Evolutionary conservation across 2,888 invertebrate genomes (phyloP), one percentile per base, ranked within the genome.

Genomic region (Nezara viridula): DNA sequence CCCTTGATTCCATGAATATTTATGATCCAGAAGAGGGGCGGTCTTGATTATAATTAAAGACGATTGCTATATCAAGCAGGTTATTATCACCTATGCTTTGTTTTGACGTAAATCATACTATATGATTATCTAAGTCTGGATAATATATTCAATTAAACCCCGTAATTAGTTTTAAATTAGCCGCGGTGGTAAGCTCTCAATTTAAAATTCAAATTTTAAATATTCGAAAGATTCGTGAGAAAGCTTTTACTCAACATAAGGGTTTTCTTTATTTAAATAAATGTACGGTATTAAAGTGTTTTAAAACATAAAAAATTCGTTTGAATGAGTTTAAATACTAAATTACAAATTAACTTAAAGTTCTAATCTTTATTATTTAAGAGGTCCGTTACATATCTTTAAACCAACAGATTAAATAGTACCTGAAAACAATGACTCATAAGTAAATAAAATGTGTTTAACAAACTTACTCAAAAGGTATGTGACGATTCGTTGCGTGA

Each of bases 1-100:
- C 81, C 3, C 44, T n/a, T 81, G 44, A 81, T 81, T 81, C n/a
- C 81, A 81, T 81, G 81, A 81, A 81, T 81, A 81, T 81, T 44
- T 81, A 81, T 81, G n/a, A 44, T 0, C n/a, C 32, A 14, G n/a
- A 14, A 14, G 44, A n/a, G 81, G 44, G 5, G 81, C 7, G 7
- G 66, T 27, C 66, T 73, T 37, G 66, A 73, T 73, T 73, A 73
- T 73, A 73, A 73, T 73, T 73, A 73, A 37, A 37, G 32, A 73
- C 66, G 66, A 73, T 73, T 32, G 32, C 32, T 73, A 37, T 73
- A 73, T 73, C 66, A 73, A 73, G 66, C 5, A 73, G 66, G 37
- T 73, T 73, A 73, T 37, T 73, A 73, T 73, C 19, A 19, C 6
- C 37, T 1, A 3, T 21, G 9, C 32, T 73, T 73, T 73, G 37